A percentile compares a stretch with the other conserved stretches of the same genome.
phyloP scores from a whole-genome alignment of 2,888 invertebrate genomes.

The Ametastegia equiseti region DNA sequence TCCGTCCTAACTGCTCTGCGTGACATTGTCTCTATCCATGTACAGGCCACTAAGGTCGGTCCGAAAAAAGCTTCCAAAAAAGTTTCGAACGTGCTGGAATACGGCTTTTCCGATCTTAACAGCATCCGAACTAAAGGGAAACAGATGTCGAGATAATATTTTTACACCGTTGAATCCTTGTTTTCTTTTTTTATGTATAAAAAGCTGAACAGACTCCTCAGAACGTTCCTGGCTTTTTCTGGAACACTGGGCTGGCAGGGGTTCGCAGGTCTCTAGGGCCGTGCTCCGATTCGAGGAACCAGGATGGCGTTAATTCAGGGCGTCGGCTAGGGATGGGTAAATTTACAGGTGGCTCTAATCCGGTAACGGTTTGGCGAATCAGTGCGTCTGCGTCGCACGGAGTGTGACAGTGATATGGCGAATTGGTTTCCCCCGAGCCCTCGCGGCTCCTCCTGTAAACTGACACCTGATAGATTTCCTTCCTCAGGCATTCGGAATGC shows the following conservation, averaged over 20 bases:
- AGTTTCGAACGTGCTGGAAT: background rate
- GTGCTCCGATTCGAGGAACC: constrained; percentile 11
- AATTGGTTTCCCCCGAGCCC: constrained; percentile 13
- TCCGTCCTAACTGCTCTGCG: constrained; percentile 18
- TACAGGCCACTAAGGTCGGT: background rate
- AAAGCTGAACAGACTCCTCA: background rate
- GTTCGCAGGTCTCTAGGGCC: constrained; percentile 3
- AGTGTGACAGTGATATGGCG: constrained; percentile 1
- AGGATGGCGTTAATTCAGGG: constrained; percentile 20
- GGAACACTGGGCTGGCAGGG: background rate
- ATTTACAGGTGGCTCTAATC: constrained; percentile 22
- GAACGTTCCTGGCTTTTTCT: background rate
- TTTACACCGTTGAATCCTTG: background rate
- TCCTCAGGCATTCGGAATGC: background rate
- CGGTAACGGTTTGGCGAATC: background rate
- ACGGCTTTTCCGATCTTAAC: background rate
- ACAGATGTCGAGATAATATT: background rate
- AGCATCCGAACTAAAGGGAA: background rate
- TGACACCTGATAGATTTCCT: constrained; percentile 21
- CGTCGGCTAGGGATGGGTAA: constrained; percentile 2
- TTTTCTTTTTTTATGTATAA: background rate
- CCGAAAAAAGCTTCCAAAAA: background rate
- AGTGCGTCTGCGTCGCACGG: background rate
- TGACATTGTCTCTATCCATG: constrained; percentile 24
- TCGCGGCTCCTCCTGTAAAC: background rate